Percentiles rank a stretch among this genome's conserved stretches.
Conservation (phyloP, 2,797 vertebrate species). For the Mycteria americana region DNA sequence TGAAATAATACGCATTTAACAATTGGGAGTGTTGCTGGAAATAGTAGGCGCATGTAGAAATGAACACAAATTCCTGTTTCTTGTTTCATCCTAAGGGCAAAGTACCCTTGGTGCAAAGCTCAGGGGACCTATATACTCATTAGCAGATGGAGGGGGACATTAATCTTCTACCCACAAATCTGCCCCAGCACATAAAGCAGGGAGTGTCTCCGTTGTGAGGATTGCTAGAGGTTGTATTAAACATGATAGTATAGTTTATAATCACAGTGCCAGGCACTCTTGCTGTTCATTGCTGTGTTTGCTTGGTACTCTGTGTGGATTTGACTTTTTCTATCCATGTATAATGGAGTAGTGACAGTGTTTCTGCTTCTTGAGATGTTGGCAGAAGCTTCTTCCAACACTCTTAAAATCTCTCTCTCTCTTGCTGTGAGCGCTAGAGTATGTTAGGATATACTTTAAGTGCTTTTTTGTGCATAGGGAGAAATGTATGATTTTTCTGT, state of each 20-base stretch:
- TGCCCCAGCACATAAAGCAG: conserved; percentile 31
- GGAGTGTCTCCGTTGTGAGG: conserved; percentile 13
- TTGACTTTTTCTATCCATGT: background rate
- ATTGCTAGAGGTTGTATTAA: conserved; percentile 22
- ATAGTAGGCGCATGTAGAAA: background rate
- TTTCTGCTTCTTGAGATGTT: background rate
- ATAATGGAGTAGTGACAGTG: background rate
- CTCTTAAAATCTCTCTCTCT: background rate
- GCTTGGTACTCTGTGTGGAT: background rate
- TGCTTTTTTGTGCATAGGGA: background rate
- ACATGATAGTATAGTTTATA: background rate
- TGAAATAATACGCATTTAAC: conserved; percentile 39
- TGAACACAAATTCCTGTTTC: conserved; percentile 34
- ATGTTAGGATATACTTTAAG: background rate
- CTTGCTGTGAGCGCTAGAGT: background rate
- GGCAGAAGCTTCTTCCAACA: background rate
- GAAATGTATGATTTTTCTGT: background rate
- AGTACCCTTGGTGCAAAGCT: conserved; percentile 53
- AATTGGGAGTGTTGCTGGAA: conserved; percentile 1
- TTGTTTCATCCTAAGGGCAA: conserved; percentile 58
- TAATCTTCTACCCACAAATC: conserved; percentile 51
- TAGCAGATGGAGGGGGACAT: conserved; percentile 57
- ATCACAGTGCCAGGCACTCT: background rate
- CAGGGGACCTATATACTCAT: conserved; percentile 34
- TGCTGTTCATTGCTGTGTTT: background rate